Percentiles rank a stretch among this genome's conserved stretches.
These are phyloP conservation scores for Dryocosmus kuriphilus DNA, from an alignment of 2,888 invertebrate species.

Conservation along the genomic window DNA sequence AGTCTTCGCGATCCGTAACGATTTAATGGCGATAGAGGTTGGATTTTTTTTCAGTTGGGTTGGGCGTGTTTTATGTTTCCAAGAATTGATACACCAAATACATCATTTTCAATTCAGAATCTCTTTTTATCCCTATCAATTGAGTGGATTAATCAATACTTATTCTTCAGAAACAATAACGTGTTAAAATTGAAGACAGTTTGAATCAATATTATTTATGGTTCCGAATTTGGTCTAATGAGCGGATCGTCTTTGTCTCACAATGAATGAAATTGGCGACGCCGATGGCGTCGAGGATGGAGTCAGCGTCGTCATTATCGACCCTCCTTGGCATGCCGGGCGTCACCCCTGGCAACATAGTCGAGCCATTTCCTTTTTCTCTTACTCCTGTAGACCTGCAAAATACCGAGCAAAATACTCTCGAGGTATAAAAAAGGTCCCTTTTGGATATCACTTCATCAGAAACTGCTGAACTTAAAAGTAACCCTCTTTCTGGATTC, in stretches of 20 bases:
- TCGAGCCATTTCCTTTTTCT: conserved; percentile 57
- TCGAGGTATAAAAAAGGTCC: too few species aligned
- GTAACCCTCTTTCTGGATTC: neutral
- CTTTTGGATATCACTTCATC: conserved; percentile 47
- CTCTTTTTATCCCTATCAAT: neutral
- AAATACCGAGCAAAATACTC: too few species aligned
- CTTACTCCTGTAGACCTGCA: conserved; percentile 45
- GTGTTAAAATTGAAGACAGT: neutral
- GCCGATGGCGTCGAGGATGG: conserved; percentile 46
- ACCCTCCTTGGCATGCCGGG: conserved; percentile 66
- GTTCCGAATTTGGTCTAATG: neutral
- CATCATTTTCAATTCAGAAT: neutral
- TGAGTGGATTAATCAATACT: too few species aligned
- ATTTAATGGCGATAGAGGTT: conserved; percentile 57
- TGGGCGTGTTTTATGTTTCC: neutral
- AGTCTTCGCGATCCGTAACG: conserved; percentile 60
- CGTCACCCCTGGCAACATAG: conserved; percentile 73
- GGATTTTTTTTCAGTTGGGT: conserved; percentile 12
- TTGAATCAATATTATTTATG: neutral
- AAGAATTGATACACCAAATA: neutral
- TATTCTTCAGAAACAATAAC: too few species aligned
- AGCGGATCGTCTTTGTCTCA: neutral
- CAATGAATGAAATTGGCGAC: conserved; percentile 21
- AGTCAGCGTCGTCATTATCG: conserved; percentile 67
- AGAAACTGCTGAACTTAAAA: conserved; percentile 9